A percentile compares a stretch with the other conserved stretches of the same genome.
Evolutionary conservation across 2,888 invertebrate genomes (phyloP).

Genomic region (Troides helena): DNA sequence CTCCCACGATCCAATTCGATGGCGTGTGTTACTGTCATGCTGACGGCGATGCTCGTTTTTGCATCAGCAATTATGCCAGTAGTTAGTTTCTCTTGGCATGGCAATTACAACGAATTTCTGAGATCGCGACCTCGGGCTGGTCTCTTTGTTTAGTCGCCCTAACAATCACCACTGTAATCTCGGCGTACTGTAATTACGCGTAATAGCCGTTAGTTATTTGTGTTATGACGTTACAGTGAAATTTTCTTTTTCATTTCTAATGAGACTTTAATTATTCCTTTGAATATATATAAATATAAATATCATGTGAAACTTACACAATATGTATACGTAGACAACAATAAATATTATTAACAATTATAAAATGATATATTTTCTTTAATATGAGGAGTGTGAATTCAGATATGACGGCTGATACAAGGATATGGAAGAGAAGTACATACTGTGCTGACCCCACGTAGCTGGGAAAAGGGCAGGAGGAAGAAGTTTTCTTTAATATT

Average conservation of each 20-base stretch:
- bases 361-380: too few species aligned
- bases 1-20: slow-evolving; percentile 76
- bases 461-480: too few species aligned
- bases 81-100: slow-evolving; percentile 62
- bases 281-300: not conserved
- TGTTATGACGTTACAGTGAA: slow-evolving; percentile 49
- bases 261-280: slow-evolving; percentile 32
- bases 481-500: too few species aligned
- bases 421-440: too few species aligned
- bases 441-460: too few species aligned
- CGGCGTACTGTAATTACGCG: slow-evolving; percentile 51
- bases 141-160: slow-evolving; percentile 63
- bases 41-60: slow-evolving; percentile 74
- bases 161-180: slow-evolving; percentile 59
- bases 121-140: slow-evolving; percentile 57
- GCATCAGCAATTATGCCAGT: slow-evolving; percentile 72
- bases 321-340: not conserved
- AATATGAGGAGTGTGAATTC: too few species aligned
- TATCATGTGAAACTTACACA: not conserved
- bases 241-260: slow-evolving; percentile 43
- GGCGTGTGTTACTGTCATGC: slow-evolving; percentile 70
- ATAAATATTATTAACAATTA: too few species aligned
- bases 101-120: slow-evolving; percentile 73
- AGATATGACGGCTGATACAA: too few species aligned
- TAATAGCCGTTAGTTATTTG: slow-evolving; percentile 57